Base-by-base conservation (phyloP, 2,888 invertebrate species). In the Micropterix aruncella region DNA sequence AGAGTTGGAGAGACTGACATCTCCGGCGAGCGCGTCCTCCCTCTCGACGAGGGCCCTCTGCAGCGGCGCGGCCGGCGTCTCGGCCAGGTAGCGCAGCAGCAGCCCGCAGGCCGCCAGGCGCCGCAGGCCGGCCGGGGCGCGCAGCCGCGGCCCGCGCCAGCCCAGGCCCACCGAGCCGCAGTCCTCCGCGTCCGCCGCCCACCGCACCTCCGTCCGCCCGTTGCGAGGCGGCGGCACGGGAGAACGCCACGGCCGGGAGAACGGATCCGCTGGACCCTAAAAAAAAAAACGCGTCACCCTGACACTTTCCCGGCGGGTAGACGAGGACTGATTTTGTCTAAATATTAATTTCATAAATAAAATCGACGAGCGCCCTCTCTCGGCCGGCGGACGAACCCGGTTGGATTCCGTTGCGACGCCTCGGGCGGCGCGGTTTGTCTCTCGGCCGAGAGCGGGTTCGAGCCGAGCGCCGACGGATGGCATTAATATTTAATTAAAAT, bases 31-130 rank as follows among this genome's bases (percentile, higher is more conserved):
- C 0, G 90, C 88, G 56, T 90, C 84, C 41, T 81, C 79, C 43
- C 78, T 74, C 65, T 91, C 90, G 2, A 91, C 85, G 61, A 92
- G 85, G 55, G 80, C 79, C 53, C 80, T 76, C 56, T 89, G 86
- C 43, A 94, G 66, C 9, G 91, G 91, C 49, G 90, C 83, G 14
- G 88, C 83, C 5, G 92, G 79, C n/a, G 87, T 87, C 54, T 90
- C 86, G 9, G 87, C 85, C 45, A 94, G 64, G 62, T 92, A 93
- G 47, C 87, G 83, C 52, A 89, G 63, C 37, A 91, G 60, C 12
- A 89, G 65, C 19, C 75, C 74, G 50, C 81, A 76, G 3, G 78
- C 83, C 2, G 75, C 74, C 48, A 84, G 59, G 43, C 73, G 72
- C 51, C 72, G 73, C 47, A 78, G 59, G 43, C 81, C 73, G 0